Evolutionary conservation across 2,888 invertebrate species (phyloP), one percentile per base, ranked within the genome.

Genomic region (Cephus runcator): DNA sequence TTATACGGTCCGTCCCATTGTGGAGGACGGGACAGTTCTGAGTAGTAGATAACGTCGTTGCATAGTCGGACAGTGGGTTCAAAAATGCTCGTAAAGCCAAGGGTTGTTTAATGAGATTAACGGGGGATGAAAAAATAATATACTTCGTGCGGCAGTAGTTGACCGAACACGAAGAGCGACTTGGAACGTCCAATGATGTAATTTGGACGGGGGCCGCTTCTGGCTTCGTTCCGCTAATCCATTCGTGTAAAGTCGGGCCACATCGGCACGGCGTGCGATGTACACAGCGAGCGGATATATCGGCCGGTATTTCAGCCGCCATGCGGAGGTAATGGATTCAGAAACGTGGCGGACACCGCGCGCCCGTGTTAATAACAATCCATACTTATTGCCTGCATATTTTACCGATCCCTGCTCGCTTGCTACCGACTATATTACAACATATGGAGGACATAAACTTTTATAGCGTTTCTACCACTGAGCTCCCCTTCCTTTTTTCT

Each of bases 301-400:
- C 90, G 90, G 90, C 86, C 90, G 90, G 91, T 91, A 91, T 91
- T 91, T 91, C 90, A 91, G 90, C 91, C 91, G 88, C 91, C 91
- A 91, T 91, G 90, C 91, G 88, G 91, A 90, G 90, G 91, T 91
- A 91, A 91, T 91, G 91, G 91, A 91, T 91, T 91, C 91, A 91
- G 91, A 91, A 91, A 89, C 90, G 90, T 90, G 89, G 90, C 90
- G 91, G 91, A 90, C 90, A 90, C 90, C 89, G 89, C 88, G 89
- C 90, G 89, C 91, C 90, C 89, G 91, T 91, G 91, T 91, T 91
- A 91, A 91, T 91, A 91, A 91, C 91, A 91, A 91, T 91, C 91
- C 91, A 91, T 91, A 91, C 91, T 91, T 91, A 91, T 91, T 91
- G 91, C 91, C 89, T 89, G 91, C 91, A 91, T 91, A 91, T 91